Evolutionary conservation across 2,113 vertebrate species (phyloP), one percentile per base, ranked within the genome.

Genomic region (Sus scrofa): DNA sequence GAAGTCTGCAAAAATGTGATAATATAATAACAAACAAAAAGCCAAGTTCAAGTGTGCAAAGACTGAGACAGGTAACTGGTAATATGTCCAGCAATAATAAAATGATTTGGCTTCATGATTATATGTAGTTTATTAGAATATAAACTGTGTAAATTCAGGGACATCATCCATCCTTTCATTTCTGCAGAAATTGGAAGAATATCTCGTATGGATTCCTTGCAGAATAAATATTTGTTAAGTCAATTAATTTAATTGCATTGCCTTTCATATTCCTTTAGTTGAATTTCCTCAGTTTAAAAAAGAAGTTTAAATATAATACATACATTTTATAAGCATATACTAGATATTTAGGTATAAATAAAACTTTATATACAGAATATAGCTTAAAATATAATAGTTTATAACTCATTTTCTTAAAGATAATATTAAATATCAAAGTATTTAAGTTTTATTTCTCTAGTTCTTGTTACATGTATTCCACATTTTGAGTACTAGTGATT

Each of bases 371-470:
- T 77, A 30, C 50, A 67, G 20, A n/a, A 32, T 22, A 84, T 15
- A 50, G 1, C 26, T 93, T 83, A 95, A 97, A 97, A 79, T 44
- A 44, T 44, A 44, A 44, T 44, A 44, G 44, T 8, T 81, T 44
- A 50, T 86, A 65, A 62, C 56, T 85, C 6, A 60, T 89, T 63
- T 89, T 74, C 18, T 79, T 34, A 81, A 87, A 68, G 24, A 83
- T 79, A 88, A 95, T 68, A 16, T 85, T 32, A 81, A 96, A 93
- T 74, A 84, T 30, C 1, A 1, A 88, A 89, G 22, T 7, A 92
- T 30, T 87, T 94, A 71, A 74, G 75, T 92, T 56, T 96, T 30
- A 52, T 91, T 12, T 18, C 2, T 2, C 93, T 95, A 96, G 11
- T 37, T 7, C 10, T 63, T 32, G 20, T 79, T 86, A 81, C 18